Evolutionary conservation across 2,797 vertebrate genomes (phyloP).

Genomic region (Tympanoctomys barrerae): DNA sequence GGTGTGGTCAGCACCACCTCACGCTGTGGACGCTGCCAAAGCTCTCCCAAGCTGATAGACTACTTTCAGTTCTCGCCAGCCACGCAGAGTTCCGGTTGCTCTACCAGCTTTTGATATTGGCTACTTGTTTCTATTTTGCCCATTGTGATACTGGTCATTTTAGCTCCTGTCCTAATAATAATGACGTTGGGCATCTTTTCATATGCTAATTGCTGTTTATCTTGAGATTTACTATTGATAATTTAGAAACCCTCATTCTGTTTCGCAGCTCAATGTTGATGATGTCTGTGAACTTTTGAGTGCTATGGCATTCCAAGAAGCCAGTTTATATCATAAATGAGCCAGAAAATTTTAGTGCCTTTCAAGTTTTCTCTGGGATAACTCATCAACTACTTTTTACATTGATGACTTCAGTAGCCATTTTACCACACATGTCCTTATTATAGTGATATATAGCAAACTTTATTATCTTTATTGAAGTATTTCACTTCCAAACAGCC

Average conservation of each 20-base stretch:
- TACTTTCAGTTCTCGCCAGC: background rate
- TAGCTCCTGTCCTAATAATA: background rate
- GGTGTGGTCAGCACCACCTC: background rate
- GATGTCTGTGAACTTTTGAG: background rate
- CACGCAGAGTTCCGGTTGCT: background rate
- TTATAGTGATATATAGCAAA: background rate
- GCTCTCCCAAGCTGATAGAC: background rate
- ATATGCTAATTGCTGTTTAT: background rate
- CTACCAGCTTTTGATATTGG: background rate
- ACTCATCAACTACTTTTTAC: background rate
- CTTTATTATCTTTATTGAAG: background rate
- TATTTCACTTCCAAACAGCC: background rate
- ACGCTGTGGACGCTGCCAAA: background rate
- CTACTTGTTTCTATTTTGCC: background rate
- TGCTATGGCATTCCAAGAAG: background rate
- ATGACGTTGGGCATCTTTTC: background rate
- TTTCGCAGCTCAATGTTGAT: background rate
- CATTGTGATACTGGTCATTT: background rate
- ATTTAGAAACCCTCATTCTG: background rate
- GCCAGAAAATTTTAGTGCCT: background rate
- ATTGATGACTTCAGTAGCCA: background rate
- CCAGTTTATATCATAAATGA: background rate
- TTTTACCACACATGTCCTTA: background rate
- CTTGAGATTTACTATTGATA: background rate
- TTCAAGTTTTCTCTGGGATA: background rate